Conservation (phyloP, 1,140 invertebrate species). For the Polypedilum vanderplanki region DNA sequence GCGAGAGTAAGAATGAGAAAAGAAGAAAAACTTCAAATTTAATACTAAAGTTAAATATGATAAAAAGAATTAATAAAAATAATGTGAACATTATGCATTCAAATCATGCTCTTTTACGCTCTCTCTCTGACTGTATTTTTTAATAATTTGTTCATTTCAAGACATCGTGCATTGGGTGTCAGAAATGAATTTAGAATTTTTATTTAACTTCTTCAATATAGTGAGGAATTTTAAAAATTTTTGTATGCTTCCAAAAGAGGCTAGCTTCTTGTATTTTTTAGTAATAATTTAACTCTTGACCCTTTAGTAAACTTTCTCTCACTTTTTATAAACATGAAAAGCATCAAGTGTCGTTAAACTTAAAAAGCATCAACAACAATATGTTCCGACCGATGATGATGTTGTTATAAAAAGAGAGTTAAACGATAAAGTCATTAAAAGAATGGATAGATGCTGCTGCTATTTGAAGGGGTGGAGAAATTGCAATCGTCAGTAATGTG, state of each 20-base stretch:
- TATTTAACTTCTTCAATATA: too few relatives aligned
- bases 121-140: too few relatives aligned
- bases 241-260: too few relatives aligned
- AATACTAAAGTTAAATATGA: background rate
- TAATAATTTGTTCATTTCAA: background rate
- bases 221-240: too few relatives aligned
- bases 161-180: too few relatives aligned
- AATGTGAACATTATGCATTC: constrained; percentile 22
- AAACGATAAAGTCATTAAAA: constrained; percentile 11
- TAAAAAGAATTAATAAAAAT: constrained; percentile 15
- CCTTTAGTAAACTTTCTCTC: too few relatives aligned
- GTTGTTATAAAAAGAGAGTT: background rate
- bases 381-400: too few relatives aligned
- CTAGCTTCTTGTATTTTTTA: too few relatives aligned
- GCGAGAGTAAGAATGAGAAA: background rate
- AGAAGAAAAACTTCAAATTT: background rate
- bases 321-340: background rate
- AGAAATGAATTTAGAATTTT: too few relatives aligned
- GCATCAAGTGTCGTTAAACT: background rate
- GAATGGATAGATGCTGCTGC: background rate
- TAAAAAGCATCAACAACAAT: too few relatives aligned
- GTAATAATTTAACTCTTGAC: too few relatives aligned
- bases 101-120: background rate
- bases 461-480: background rate
- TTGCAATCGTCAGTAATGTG: background rate